Conservation (phyloP, 2,888 invertebrate genomes). For the Alsophila aescularia region DNA sequence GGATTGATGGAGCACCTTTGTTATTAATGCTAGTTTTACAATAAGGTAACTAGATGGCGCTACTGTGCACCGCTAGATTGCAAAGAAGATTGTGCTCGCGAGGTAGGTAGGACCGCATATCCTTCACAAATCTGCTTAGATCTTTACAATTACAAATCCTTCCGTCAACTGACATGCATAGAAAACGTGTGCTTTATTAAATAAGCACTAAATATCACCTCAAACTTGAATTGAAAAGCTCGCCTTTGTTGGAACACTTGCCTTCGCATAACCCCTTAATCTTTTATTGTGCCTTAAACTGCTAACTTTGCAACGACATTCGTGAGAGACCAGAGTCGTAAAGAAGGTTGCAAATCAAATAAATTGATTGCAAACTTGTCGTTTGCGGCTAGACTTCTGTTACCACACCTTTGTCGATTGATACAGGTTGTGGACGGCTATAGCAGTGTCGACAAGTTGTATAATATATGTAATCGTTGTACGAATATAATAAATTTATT, state of each 20-base stretch:
- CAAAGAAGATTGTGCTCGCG: no score
- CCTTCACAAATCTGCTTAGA: conserved; percentile 12
- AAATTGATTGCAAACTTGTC: conserved; percentile 39
- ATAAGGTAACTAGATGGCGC: no score
- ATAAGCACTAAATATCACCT: conserved; percentile 39
- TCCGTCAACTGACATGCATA: conserved; percentile 36
- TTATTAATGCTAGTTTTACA: no score
- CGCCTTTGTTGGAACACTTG: conserved; percentile 39
- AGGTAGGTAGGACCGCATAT: conserved; percentile 24
- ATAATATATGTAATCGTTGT: conserved; percentile 24
- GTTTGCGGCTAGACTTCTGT: conserved; percentile 40
- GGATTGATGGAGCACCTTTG: no score
- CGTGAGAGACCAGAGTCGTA: conserved; percentile 35
- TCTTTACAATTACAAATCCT: conserved; percentile 23
- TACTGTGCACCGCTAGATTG: no score
- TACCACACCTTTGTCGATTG: conserved; percentile 33
- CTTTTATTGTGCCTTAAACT: conserved; percentile 39
- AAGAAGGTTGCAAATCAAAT: conserved; percentile 42
- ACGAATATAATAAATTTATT: conserved; percentile 18
- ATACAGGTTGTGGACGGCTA: conserved; percentile 31
- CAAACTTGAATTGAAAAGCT: conserved; percentile 45
- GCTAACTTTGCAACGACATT: conserved; percentile 29
- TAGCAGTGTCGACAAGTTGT: conserved; percentile 29
- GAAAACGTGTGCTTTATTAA: conserved; percentile 42
- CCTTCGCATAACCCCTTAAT: conserved; percentile 39